These are phyloP conservation scores for Cassiopea andromeda DNA, from an alignment of 30 jellyfish, hydroid and myxozoan genomes.

Conservation along the genomic window DNA sequence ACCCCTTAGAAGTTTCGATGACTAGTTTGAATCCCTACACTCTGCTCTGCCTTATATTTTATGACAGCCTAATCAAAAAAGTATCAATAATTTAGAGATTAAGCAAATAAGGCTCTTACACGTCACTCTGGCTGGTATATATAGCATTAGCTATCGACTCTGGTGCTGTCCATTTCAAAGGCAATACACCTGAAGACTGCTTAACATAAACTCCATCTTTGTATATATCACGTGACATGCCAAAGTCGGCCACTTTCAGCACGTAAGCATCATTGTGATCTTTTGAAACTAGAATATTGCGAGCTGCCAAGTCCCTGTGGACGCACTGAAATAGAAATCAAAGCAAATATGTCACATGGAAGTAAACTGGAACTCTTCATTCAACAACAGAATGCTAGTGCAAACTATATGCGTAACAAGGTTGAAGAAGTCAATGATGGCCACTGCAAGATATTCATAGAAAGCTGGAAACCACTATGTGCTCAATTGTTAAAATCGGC, in stretches of 20 bases:
- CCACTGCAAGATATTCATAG: too few species aligned
- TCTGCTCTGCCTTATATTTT: too few species aligned
- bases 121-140: slow-evolving; percentile 83
- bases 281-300: slow-evolving; percentile 72
- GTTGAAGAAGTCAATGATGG: too few species aligned
- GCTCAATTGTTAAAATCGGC: too few species aligned
- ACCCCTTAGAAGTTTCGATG: too few species aligned
- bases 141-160: slow-evolving; percentile 81
- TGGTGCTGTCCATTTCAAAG: slow-evolving; percentile 94
- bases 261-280: slow-evolving; percentile 52
- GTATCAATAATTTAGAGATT: background rate
- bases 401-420: too few species aligned
- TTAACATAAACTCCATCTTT: slow-evolving; percentile 74
- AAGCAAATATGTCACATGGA: too few species aligned
- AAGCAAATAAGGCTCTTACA: slow-evolving; percentile 61
- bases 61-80: too few species aligned
- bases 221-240: slow-evolving; percentile 87
- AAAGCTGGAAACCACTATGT: too few species aligned
- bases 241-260: slow-evolving; percentile 86
- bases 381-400: too few species aligned
- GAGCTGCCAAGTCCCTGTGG: slow-evolving; percentile 93
- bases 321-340: slow-evolving; percentile 56
- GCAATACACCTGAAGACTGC: slow-evolving; percentile 74
- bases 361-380: too few species aligned
- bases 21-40: too few species aligned